Conservation (phyloP, 2,113 vertebrate genomes). For the Fregata magnificens region DNA sequence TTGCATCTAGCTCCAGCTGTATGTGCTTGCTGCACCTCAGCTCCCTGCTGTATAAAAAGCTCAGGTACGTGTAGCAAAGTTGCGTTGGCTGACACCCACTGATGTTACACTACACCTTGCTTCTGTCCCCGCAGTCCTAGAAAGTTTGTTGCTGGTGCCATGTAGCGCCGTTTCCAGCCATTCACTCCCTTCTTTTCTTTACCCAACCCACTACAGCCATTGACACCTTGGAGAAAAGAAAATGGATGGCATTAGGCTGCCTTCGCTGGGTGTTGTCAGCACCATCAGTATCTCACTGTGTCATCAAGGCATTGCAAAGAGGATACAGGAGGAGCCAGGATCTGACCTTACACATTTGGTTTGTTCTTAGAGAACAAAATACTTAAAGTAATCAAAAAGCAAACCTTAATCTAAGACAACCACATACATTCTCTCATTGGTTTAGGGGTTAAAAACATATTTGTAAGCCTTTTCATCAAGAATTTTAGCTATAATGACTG, state of each 20-base stretch:
- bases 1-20: neutral
- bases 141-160: neutral
- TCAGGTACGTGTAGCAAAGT: neutral
- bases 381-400: neutral
- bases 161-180: neutral
- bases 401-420: neutral
- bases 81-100: neutral
- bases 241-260: neutral
- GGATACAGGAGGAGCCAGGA: neutral
- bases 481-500: neutral
- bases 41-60: neutral
- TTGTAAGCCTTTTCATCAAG: neutral
- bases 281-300: neutral
- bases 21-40: neutral
- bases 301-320: neutral
- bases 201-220: neutral
- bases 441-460: neutral
- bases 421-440: neutral
- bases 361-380: neutral
- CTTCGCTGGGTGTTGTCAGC: neutral
- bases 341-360: neutral
- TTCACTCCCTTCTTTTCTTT: neutral
- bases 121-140: neutral
- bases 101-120: neutral
- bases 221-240: neutral